Evolutionary conservation across 2,113 vertebrate genomes (phyloP).

Genomic region (Epinephelus moara): DNA sequence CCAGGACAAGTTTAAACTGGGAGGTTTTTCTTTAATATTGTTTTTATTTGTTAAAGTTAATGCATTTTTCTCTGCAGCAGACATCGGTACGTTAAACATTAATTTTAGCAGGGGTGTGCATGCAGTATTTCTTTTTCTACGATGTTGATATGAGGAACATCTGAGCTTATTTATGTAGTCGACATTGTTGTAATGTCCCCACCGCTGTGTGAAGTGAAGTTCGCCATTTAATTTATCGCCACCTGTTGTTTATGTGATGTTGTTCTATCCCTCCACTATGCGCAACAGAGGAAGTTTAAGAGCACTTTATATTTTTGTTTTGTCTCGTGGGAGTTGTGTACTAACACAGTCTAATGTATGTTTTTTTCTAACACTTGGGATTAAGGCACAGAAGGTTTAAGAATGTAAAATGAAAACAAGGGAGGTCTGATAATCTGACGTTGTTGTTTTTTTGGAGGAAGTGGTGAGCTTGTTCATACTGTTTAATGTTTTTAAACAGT

Average conservation of each 20-base stretch:
- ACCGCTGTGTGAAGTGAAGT: too few relatives aligned
- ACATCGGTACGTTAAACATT: background rate
- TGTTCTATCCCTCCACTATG: background rate
- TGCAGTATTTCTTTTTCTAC: conserved; percentile 19
- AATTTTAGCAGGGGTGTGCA: conserved; percentile 28
- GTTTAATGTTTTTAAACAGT: background rate
- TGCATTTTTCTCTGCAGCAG: background rate
- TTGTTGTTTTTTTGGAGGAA: background rate
- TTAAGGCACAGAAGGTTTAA: background rate
- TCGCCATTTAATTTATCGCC: background rate
- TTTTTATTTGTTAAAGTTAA: background rate
- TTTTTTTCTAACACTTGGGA: conserved; percentile 19
- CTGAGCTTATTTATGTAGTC: conserved; percentile 33
- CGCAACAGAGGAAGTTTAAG: conserved; percentile 19
- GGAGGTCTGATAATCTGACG: background rate
- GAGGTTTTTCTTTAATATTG: background rate
- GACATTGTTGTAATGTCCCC: background rate
- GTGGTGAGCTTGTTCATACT: background rate
- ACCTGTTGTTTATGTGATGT: background rate
- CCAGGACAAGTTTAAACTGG: conserved; percentile 9
- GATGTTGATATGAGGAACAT: background rate
- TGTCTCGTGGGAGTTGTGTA: conserved; percentile 3
- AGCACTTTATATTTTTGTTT: conserved; percentile 65
- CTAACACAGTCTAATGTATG: conserved; percentile 24
- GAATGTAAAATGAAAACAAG: background rate